Evolutionary conservation across 2,888 invertebrate genomes (phyloP).

Genomic region (Entomobrya proxima): DNA sequence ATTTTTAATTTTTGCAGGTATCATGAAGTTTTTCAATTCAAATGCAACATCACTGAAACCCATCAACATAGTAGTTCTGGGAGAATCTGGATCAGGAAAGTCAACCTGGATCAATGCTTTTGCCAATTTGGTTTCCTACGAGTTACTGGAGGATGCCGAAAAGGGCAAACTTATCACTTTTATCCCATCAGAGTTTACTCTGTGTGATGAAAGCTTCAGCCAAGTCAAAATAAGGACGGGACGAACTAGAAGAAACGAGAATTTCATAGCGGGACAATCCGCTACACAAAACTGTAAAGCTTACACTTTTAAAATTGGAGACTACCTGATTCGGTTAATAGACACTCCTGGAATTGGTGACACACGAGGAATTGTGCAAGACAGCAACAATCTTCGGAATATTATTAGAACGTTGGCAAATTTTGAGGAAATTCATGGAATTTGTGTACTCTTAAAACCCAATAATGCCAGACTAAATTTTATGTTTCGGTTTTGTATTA

Average conservation of each 20-base stretch:
- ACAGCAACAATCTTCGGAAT: constrained; percentile 58
- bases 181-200: too few relatives aligned
- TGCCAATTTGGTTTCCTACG: constrained; percentile 52
- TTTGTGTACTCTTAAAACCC: constrained; percentile 67
- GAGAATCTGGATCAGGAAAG: constrained; percentile 71
- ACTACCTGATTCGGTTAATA: constrained; percentile 41
- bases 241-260: too few relatives aligned
- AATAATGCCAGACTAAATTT: constrained; percentile 35
- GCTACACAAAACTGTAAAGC: neutral
- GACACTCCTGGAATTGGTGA: constrained; percentile 70
- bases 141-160: constrained; percentile 52
- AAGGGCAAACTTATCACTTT: neutral
- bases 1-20: too few relatives aligned
- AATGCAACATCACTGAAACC: too few relatives aligned
- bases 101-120: constrained; percentile 71
- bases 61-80: constrained; percentile 68
- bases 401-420: constrained; percentile 49
- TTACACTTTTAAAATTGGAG: neutral
- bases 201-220: too few relatives aligned
- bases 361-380: constrained; percentile 34
- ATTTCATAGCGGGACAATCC: too few relatives aligned
- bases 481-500: neutral
- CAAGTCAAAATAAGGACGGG: too few relatives aligned
- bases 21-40: too few relatives aligned
- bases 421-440: constrained; percentile 57